A percentile compares a stretch with the other conserved stretches of the same genome.
Evolutionary conservation across 2,888 invertebrate genomes (phyloP).

Genomic region (Lithophane semibrunnea): DNA sequence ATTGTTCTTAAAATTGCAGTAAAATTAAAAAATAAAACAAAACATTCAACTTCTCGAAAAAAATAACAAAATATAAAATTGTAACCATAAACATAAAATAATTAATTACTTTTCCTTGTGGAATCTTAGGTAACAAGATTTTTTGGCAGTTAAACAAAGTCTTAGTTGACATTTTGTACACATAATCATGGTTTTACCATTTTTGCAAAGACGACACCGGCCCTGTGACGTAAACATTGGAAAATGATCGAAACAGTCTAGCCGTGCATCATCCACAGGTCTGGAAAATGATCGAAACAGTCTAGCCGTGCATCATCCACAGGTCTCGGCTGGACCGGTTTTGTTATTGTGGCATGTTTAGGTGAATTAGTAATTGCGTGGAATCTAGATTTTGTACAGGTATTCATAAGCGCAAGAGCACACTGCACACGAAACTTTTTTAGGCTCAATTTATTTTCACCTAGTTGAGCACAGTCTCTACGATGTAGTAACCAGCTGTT

Average conservation of each 20-base stretch:
- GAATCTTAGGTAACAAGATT: neutral
- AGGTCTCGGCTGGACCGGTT: neutral
- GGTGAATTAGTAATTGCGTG: neutral
- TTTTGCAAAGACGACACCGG: neutral
- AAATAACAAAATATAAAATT: too few species aligned
- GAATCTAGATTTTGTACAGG: neutral
- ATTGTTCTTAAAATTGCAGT: too few species aligned
- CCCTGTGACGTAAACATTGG: neutral
- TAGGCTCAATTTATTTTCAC: neutral
- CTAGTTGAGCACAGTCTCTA: conserved; percentile 17
- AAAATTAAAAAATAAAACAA: too few species aligned
- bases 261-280: neutral
- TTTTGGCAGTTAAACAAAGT: neutral
- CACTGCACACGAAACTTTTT: neutral
- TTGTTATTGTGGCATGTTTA: neutral
- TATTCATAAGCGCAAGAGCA: neutral
- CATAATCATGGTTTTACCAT: neutral
- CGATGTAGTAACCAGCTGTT: conserved; percentile 39
- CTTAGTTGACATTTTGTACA: neutral
- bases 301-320: too few species aligned
- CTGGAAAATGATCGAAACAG: too few species aligned
- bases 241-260: neutral
- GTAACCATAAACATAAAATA: too few species aligned
- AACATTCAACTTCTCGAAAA: too few species aligned
- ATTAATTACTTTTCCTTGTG: too few species aligned